Conservation (phyloP, 1,140 invertebrate genomes). For the Ceratina japonica region DNA sequence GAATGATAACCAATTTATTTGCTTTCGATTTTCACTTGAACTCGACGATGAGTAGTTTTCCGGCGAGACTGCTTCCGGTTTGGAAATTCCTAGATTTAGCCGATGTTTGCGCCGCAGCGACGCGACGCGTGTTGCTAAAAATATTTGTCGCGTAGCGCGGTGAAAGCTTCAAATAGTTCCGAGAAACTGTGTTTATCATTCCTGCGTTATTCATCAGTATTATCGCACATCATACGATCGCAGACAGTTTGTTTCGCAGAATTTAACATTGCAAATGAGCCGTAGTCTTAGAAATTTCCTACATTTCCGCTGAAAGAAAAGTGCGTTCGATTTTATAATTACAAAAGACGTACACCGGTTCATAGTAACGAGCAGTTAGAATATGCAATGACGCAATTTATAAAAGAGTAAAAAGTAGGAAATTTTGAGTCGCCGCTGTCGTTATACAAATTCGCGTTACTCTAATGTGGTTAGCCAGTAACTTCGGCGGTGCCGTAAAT, state of each 20-base stretch:
- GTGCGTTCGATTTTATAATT: too few species aligned
- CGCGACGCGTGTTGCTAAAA: not conserved
- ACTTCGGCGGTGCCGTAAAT: constrained; percentile 36
- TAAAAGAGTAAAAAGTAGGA: too few species aligned
- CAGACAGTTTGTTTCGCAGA: too few species aligned
- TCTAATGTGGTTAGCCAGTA: constrained; percentile 9
- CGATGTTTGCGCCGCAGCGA: not conserved
- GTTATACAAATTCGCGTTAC: constrained; percentile 27
- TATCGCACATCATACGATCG: not conserved
- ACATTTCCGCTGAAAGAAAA: too few species aligned
- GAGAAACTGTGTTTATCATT: not conserved
- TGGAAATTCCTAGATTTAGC: not conserved
- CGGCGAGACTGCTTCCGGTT: constrained; percentile 16
- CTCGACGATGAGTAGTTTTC: constrained; percentile 55
- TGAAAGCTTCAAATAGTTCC: not conserved
- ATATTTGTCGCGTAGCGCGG: not conserved
- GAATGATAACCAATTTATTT: constrained; percentile 41
- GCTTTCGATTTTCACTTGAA: constrained; percentile 35
- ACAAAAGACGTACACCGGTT: too few species aligned
- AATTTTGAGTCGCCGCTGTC: not conserved
- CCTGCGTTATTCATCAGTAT: not conserved
- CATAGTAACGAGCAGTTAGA: too few species aligned
- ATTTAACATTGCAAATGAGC: too few species aligned
- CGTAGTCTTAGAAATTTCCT: too few species aligned
- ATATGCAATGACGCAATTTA: not conserved